A percentile compares a stretch with the other conserved stretches of the same genome.
These are phyloP conservation scores for Lucilia cuprina DNA, from an alignment of 1,140 invertebrate species.

Conservation along the genomic window DNA sequence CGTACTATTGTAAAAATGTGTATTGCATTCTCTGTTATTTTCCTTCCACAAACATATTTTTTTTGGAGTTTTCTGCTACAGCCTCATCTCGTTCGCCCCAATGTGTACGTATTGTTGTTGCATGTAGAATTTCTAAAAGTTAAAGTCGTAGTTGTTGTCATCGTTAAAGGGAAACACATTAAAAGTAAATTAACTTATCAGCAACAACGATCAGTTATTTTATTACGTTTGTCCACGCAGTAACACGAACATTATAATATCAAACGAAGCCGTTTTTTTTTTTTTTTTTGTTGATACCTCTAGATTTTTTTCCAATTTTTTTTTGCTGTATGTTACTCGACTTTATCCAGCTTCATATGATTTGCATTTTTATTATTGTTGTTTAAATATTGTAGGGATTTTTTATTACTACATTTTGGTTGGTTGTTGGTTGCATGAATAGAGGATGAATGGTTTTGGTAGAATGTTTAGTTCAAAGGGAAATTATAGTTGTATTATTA, in stretches of 20 bases:
- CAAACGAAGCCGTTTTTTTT: conserved; percentile 44
- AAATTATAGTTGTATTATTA: conserved; percentile 21
- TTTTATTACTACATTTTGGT: background rate
- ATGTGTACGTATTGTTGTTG: background rate
- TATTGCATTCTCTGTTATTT: background rate
- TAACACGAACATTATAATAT: conserved; percentile 63
- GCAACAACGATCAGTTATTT: conserved; percentile 62
- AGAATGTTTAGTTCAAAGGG: background rate
- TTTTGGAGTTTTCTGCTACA: background rate
- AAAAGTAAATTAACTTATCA: conserved; percentile 63
- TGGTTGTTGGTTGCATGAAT: background rate
- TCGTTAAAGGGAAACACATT: conserved; percentile 51
- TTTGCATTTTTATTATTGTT: background rate
- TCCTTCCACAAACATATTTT: background rate
- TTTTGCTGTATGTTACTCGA: background rate
- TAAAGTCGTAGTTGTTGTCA: conserved; percentile 28
- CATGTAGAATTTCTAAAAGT: background rate
- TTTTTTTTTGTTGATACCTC: background rate
- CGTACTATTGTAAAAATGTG: background rate
- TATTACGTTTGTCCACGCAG: conserved; percentile 62
- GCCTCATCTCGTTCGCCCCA: too few relatives aligned
- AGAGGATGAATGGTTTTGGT: background rate
- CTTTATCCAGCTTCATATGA: background rate
- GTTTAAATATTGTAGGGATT: background rate
- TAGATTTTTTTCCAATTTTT: background rate